Base-by-base conservation (phyloP, 2,797 vertebrate species). In the Anabas testudineus region DNA sequence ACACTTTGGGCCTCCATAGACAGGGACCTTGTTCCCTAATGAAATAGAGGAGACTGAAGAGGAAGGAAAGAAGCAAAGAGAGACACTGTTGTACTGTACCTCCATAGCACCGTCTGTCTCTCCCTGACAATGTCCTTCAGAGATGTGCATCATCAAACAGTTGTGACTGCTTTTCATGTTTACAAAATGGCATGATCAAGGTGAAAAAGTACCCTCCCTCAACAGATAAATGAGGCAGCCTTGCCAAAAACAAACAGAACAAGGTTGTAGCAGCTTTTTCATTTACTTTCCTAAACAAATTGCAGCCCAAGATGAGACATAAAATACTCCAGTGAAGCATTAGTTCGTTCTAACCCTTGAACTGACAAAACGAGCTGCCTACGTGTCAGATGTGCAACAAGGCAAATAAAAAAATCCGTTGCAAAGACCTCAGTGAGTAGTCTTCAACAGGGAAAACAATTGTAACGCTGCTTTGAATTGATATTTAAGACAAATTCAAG, bases 401-500 rank as follows among this genome's bases (percentile, higher is more conserved):
- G 26, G 63, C 53, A 60, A 79, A 71, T 69, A 28, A 58, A 60
- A 60, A 19, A 14, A 70, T 74, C 54, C 30, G 45, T 24, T 51
- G 47, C 26, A n/a, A 3, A 52, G 46, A 43, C 41, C 65, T 82
- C 74, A 49, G 73, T 60, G 74, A 42, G 71, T 48, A 21, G 49
- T 67, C 77, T 75, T 73, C 73, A 80, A 42, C 67, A 47, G 56
- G 65, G 36, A 36, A 70, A 73, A 70, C 70, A 67, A 71, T 65
- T 80, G 59, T 26, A 75, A 73, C 52, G 24, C 22, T 53, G 54
- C 70, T 68, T 61, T 60, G 39, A 76, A 75, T 78, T 55, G 43
- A 56, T 55, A 63, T 82, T 64, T 58, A 49, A 83, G 65, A 67
- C 52, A 68, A 76, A 80, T 78, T 82, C 65, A 63, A 34, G n/a